Evolutionary conservation across 2,797 vertebrate species (phyloP).

Genomic region (Protosalanx chinensis): DNA sequence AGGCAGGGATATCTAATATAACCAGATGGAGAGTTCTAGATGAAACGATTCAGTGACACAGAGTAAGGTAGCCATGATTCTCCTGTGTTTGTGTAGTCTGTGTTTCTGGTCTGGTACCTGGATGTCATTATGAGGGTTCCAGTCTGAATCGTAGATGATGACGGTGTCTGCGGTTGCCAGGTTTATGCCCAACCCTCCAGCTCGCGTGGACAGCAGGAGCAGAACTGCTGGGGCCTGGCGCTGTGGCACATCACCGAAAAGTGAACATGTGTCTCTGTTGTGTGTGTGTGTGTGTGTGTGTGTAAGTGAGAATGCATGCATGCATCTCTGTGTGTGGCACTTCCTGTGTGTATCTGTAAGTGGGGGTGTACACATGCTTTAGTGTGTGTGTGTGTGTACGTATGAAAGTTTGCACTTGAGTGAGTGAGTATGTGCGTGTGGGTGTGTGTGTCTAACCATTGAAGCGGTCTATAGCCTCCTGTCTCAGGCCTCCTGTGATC

Average conservation of each 20-base stretch:
- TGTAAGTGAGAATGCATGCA: not conserved
- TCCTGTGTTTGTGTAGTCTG: not conserved
- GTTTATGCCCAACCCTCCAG: constrained; percentile 95
- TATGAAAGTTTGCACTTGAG: not conserved
- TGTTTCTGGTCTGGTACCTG: constrained; percentile 70
- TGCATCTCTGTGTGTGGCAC: not conserved
- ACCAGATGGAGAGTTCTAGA: too few species aligned
- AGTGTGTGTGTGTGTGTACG: not conserved
- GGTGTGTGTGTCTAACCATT: constrained; percentile 76
- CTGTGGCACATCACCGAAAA: constrained; percentile 61
- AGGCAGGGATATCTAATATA: too few species aligned
- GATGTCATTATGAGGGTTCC: constrained; percentile 98
- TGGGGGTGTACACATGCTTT: not conserved
- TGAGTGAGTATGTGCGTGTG: not conserved
- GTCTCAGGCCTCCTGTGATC: constrained; percentile 90
- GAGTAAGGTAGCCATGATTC: too few species aligned
- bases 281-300: not conserved
- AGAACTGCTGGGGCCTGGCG: constrained; percentile 96
- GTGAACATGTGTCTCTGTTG: not conserved
- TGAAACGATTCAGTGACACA: too few species aligned
- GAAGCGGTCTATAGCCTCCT: constrained; percentile 97
- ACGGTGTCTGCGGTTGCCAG: constrained; percentile 94
- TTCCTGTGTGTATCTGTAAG: not conserved
- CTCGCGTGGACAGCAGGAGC: constrained; percentile 92
- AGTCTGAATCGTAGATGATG: constrained; percentile 97